Base-by-base conservation (phyloP, 2,113 vertebrate species). In the Scomber colias region DNA sequence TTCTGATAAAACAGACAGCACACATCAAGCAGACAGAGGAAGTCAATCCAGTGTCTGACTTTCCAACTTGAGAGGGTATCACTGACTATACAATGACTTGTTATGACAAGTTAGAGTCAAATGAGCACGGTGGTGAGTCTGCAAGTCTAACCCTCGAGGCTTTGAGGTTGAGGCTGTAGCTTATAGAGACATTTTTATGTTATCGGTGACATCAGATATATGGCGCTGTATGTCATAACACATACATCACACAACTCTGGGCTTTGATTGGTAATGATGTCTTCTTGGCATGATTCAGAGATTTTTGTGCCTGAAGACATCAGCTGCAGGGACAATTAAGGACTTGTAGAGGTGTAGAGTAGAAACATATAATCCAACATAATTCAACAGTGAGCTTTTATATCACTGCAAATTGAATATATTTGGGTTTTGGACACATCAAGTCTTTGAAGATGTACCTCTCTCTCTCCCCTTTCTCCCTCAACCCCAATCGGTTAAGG, bases 71-170 rank as follows among this genome's bases (percentile, higher is more conserved):
- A 31, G 21, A 16, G 13, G 46, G 8, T 54, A 53, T 68, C 27
- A 45, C 16, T 44, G 70, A 63, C 59, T 61, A 5, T 30, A 27
- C 19, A 1, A 1, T 67, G 63, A 76, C 68, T 72, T 75, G 77
- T 79, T 83, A 2, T 82, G 80, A 82, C 83, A 82, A 46, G 64
- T 75, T 49, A 8, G 13, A 56, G 44, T 30, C n/a, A 57, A n/a
- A 68, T 40, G 31, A 74, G 57, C 46, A 21, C 5, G 1, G 54
- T 17, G 17, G 21, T 17, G 54, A 49, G 65, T 50, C 55, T 35
- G 51, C 15, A 6, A 44, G 44, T 21, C 24, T 53, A 15, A 55
- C 59, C 80, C 2, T 12, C 0, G 9, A 60, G 54, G 46, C 14
- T 55, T 21, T 72, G 57, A 65, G 21, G 21, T 21, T 21, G 21